Evolutionary conservation across 2,113 vertebrate species (phyloP).

Genomic region (Odobenus rosmarus): DNA sequence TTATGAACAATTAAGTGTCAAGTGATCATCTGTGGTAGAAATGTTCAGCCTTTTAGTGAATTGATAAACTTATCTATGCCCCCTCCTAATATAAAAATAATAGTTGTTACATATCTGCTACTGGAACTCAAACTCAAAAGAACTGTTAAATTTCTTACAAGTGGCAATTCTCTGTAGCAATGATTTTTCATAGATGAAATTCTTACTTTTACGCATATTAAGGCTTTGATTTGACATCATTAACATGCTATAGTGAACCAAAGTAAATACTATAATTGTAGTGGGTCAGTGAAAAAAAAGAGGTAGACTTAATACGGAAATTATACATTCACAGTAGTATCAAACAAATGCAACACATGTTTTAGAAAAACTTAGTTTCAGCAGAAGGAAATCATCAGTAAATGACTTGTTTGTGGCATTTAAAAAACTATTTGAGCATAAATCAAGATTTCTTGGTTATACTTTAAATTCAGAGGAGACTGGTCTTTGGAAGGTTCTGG

Average conservation of each 20-base stretch:
- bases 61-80: background rate
- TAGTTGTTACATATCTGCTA: background rate
- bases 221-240: background rate
- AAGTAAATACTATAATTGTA: constrained; percentile 27
- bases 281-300: background rate
- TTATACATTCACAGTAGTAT: background rate
- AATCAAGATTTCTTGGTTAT: background rate
- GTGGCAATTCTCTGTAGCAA: background rate
- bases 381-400: background rate
- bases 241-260: background rate
- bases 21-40: background rate
- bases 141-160: constrained; percentile 3
- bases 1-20: constrained; percentile 42
- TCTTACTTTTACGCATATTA: background rate
- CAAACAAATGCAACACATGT: background rate
- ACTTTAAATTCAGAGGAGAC: constrained; percentile 24
- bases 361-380: background rate
- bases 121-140: background rate
- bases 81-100: constrained; percentile 20
- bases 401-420: background rate
- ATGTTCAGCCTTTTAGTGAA: constrained; percentile 33
- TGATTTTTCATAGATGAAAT: background rate
- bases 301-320: background rate
- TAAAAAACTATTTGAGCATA: background rate
- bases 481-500: background rate